phyloP scores from a whole-genome alignment of 2,113 vertebrate species.

The Ascaphus truei region DNA sequence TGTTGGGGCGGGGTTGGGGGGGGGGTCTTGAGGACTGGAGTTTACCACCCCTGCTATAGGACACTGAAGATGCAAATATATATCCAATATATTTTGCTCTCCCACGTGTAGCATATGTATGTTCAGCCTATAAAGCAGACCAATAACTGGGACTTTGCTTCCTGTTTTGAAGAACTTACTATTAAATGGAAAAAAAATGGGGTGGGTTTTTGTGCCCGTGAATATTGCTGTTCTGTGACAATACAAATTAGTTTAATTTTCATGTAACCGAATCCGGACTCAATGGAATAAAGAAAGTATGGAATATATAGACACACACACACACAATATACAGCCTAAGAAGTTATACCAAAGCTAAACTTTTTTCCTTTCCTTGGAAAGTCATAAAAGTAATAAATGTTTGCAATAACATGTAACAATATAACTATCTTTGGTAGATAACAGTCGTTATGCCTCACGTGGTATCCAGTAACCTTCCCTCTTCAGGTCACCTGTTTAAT shows the following conservation, averaged over 20 bases:
- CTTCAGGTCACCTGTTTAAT: too few relatives aligned
- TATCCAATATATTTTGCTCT: too few relatives aligned
- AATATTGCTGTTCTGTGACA: not conserved
- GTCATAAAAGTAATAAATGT: slow-evolving; percentile 1
- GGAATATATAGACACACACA: too few relatives aligned
- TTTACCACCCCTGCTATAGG: too few relatives aligned
- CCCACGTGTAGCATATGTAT: too few relatives aligned
- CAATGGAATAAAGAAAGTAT: not conserved
- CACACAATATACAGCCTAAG: not conserved
- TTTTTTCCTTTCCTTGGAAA: not conserved
- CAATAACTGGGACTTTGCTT: too few relatives aligned
- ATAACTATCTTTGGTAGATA: not conserved
- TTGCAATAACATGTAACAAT: not conserved
- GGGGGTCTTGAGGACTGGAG: too few relatives aligned
- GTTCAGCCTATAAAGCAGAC: too few relatives aligned
- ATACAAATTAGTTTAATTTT: not conserved
- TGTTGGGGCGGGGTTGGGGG: too few relatives aligned
- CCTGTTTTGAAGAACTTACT: too few relatives aligned
- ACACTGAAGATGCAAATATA: too few relatives aligned
- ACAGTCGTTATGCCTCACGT: not conserved
- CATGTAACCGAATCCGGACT: not conserved
- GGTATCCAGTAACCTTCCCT: not conserved
- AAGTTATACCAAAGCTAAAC: not conserved
- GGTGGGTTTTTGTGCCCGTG: not conserved
- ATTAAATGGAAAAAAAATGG: too few relatives aligned